Evolutionary conservation across 2,888 invertebrate genomes (phyloP).

Genomic region (Macrostomum cliftonense): DNA sequence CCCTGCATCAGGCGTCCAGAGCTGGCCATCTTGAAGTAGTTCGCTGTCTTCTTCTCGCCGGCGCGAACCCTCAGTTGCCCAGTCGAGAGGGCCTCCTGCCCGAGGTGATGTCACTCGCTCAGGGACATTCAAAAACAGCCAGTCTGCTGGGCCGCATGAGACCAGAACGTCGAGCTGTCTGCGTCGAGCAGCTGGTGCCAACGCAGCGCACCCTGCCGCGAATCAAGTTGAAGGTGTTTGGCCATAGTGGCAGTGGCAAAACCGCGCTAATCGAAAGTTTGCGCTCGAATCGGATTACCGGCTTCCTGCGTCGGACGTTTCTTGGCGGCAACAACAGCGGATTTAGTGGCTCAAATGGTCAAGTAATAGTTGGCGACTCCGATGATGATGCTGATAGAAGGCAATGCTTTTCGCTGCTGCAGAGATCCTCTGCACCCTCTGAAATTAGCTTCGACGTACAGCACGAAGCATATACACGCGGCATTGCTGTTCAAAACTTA

Average conservation of each 20-base stretch:
- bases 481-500: conserved; percentile 46
- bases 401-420: conserved; percentile 4
- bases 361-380: background rate
- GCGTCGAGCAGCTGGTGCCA: conserved; percentile 46
- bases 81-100: conserved; percentile 51
- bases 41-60: conserved; percentile 49
- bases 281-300: conserved; percentile 47
- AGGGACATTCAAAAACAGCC: conserved; percentile 51
- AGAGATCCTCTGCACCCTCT: background rate
- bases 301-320: conserved; percentile 41
- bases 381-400: conserved; percentile 11
- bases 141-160: conserved; percentile 49
- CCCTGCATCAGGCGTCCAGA: conserved; percentile 51
- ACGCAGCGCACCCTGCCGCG: conserved; percentile 27
- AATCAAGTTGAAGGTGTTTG: conserved; percentile 49
- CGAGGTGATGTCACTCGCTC: conserved; percentile 56
- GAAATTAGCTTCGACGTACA: conserved; percentile 9
- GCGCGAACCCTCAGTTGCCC: conserved; percentile 48
- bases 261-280: conserved; percentile 46
- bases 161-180: conserved; percentile 41
- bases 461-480: conserved; percentile 45
- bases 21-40: conserved; percentile 51
- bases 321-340: background rate
- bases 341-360: background rate
- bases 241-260: conserved; percentile 51